phyloP scores from a whole-genome alignment of 2,888 invertebrate species.

The Drosophila mayaguana region DNA sequence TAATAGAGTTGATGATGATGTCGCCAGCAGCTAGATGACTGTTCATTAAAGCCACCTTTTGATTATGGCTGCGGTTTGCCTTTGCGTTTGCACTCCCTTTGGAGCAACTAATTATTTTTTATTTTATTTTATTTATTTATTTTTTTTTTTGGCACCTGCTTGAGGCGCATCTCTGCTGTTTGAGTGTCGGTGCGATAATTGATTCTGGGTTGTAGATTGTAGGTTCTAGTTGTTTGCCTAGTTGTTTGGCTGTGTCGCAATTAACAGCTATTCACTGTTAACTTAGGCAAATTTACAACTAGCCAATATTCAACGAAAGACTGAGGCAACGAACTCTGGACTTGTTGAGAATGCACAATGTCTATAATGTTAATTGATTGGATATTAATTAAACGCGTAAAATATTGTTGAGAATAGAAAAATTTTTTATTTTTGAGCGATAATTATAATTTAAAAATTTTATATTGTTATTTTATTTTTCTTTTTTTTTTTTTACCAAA shows the following conservation, averaged over 20 bases:
- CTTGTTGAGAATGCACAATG: slow-evolving; percentile 18
- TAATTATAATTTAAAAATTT: background rate
- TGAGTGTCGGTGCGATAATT: slow-evolving; percentile 4
- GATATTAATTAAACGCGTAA: background rate
- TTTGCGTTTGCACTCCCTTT: background rate
- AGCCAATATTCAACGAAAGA: slow-evolving; percentile 58
- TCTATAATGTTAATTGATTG: slow-evolving; percentile 5
- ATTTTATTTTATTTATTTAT: slow-evolving; percentile 2
- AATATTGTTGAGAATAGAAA: background rate
- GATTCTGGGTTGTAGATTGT: slow-evolving; percentile 2
- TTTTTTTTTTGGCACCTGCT: background rate
- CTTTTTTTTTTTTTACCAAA: background rate
- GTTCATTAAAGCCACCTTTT: slow-evolving; percentile 11
- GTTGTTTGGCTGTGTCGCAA: slow-evolving; percentile 17
- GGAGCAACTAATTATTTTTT: background rate
- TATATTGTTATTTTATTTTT: background rate
- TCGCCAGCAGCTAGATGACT: slow-evolving; percentile 19
- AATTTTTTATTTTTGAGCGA: background rate
- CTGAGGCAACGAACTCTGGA: slow-evolving; percentile 64
- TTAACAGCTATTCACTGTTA: slow-evolving; percentile 26
- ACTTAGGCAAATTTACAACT: slow-evolving; percentile 33
- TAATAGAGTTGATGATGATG: slow-evolving; percentile 19
- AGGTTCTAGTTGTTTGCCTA: background rate
- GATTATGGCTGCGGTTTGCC: slow-evolving; percentile 27
- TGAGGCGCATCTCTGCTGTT: background rate